Base-by-base conservation (phyloP, 2,113 vertebrate genomes). In the Fregetta grallaria region DNA sequence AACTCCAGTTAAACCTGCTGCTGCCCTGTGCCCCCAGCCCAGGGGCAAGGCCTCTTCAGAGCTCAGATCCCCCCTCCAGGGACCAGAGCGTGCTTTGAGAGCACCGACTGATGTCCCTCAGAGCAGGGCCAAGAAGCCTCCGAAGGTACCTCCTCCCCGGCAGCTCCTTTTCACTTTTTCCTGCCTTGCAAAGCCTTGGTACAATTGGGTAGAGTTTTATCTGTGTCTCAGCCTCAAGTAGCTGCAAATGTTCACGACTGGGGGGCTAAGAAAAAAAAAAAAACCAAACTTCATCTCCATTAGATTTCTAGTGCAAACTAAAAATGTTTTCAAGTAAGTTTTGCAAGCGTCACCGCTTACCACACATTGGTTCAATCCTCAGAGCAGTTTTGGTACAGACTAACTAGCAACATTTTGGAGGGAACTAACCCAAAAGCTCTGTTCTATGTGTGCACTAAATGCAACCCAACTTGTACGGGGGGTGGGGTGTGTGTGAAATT, bases 391-490 rank as follows among this genome's bases (percentile, higher is more conserved):
- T 29, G 55, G 44, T 40, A 40, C 66, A 50, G 21, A 49, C 22
- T 30, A 25, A 30, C 13, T 13, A 45, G 38, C 34, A 36, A 38
- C 27, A 4, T 53, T 55, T 26, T 2, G 3, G 21, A 45, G 7
- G 5, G 6, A 73, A 65, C 49, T 32, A 65, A 27, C 13, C 27
- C 40, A 7, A 32, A 63, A 26, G 4, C 32, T 30, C 68, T 8
- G 9, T 29, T 52, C 15, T 50, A 3, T 7, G 9, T 4, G 25
- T 9, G 13, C 30, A 12, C 45, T 42, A 30, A 44, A 72, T 4
- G 19, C 10, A 36, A 13, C 16, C 20, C 15, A 53, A 11, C 11
- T 71, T 7, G 1, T 38, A 30, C 2, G 0, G 5, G 23, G 52
- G 3, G 5, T 10, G 38, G 38, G 38, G 38, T 8, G 38, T 10